phyloP scores from a whole-genome alignment of 2,797 vertebrate species.

The Novumbra hubbsi region DNA sequence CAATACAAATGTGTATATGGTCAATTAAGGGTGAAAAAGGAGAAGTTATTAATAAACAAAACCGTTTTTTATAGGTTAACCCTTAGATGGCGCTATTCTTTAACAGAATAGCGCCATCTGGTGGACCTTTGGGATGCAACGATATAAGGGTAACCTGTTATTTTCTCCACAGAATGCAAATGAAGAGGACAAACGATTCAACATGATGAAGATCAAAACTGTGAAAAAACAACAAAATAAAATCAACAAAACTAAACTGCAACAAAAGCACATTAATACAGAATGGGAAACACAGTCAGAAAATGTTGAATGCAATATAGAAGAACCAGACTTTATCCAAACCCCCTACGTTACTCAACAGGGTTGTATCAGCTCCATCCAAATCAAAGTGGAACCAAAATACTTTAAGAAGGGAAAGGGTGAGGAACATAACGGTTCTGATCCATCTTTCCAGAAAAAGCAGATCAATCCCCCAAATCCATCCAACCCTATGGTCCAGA shows the following conservation, averaged over 20 bases:
- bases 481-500: conserved; percentile 1
- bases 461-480: conserved; percentile 5
- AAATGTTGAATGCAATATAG: not conserved
- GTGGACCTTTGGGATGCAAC: too few species aligned
- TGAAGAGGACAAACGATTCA: not conserved
- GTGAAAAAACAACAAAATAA: not conserved
- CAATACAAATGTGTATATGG: too few species aligned
- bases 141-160: not conserved
- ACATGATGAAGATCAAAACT: conserved; percentile 1
- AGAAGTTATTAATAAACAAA: too few species aligned
- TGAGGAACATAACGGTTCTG: not conserved
- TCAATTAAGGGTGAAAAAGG: too few species aligned
- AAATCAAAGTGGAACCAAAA: conserved; percentile 9
- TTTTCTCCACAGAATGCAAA: not conserved
- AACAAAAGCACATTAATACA: not conserved
- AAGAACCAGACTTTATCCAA: not conserved
- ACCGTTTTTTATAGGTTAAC: too few species aligned
- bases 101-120: too few species aligned
- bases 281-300: not conserved
- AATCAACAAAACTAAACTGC: not conserved
- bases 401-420: not conserved
- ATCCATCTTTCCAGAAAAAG: not conserved
- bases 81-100: too few species aligned
- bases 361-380: not conserved
- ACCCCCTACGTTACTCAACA: not conserved